Base-by-base conservation (phyloP, 2,113 vertebrate genomes). In the Agelaius tricolor region DNA sequence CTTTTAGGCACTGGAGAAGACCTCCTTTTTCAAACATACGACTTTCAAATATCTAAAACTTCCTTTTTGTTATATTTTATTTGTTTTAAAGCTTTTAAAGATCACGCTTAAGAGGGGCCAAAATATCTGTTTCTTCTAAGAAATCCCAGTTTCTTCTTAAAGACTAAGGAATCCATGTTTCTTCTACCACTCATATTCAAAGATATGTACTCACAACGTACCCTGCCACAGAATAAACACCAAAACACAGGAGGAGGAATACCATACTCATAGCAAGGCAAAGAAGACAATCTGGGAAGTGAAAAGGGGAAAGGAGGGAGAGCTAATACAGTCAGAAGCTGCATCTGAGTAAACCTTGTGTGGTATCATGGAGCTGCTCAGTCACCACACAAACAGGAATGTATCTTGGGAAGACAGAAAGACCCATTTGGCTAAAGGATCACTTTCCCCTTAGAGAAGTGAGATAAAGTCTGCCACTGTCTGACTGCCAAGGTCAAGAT, bases 191-290 rank as follows among this genome's bases (percentile, higher is more conserved):
- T 13, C 22, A 7, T 75, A 59, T 39, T 81, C 13, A 65, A 68
- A 90, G 27, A 20, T 12, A 22, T 0, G 3, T 57, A 44, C 15
- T 31, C 41, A 24, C 1, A 77, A 26, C 0, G 1, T 26, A 52
- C 5, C 5, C 52, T 17, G 3, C 13, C 35, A 63, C 7, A 65
- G 39, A 57, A 52, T 17, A 84, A 92, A 75, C 31, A 77, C 17
- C 11, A 30, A 13, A 93, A 63, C 15, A 63, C 6, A 22, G 17
- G 22, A 84, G 30, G 11, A 69, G 13, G 58, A 71, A 13, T n/a
- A 77, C 18, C 23, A 44, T 23, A 22, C 28, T 54, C 51, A 49
- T 6, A 59, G 8, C 9, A 75, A 59, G 43, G 12, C 27, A 79
- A 30, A 72, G 11, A 43, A 33, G 15, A 54, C 35, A 46, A 31